A percentile compares a stretch with the other conserved stretches of the same genome.
Evolutionary conservation across 2,113 vertebrate species (phyloP).

Genomic region (Gorsachius goisagi): DNA sequence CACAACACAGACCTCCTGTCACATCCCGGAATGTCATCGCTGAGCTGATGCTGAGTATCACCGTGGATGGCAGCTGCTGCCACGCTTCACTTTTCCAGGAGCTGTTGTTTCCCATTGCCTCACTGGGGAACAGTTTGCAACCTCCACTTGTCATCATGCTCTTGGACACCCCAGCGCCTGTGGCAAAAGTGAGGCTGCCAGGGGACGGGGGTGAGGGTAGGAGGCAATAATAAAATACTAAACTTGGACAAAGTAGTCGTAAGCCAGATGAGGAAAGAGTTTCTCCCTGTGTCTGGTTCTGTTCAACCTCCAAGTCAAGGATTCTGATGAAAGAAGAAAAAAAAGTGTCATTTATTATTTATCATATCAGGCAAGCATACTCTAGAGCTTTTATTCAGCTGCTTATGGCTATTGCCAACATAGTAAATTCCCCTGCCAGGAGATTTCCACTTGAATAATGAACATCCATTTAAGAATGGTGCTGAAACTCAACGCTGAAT

Average conservation of each 20-base stretch:
- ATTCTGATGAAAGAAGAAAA: constrained; percentile 25
- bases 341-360: background rate
- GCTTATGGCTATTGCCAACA: background rate
- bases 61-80: background rate
- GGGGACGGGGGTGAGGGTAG: background rate
- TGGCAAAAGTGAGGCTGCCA: background rate
- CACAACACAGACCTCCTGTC: background rate
- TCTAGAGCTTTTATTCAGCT: constrained; percentile 2
- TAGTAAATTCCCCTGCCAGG: background rate
- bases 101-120: background rate
- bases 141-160: background rate
- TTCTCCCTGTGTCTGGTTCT: background rate
- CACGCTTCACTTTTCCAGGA: accelerated
- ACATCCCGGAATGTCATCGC: background rate
- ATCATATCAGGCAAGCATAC: background rate
- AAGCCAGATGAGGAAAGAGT: background rate
- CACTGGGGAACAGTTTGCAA: background rate
- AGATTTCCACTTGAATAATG: background rate
- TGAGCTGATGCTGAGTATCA: background rate
- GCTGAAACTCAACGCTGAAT: background rate
- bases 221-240: background rate
- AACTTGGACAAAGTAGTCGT: background rate
- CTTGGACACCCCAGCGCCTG: background rate
- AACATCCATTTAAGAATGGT: background rate
- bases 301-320: background rate